phyloP scores from a whole-genome alignment of 2,113 vertebrate genomes.

The Paralichthys olivaceus region DNA sequence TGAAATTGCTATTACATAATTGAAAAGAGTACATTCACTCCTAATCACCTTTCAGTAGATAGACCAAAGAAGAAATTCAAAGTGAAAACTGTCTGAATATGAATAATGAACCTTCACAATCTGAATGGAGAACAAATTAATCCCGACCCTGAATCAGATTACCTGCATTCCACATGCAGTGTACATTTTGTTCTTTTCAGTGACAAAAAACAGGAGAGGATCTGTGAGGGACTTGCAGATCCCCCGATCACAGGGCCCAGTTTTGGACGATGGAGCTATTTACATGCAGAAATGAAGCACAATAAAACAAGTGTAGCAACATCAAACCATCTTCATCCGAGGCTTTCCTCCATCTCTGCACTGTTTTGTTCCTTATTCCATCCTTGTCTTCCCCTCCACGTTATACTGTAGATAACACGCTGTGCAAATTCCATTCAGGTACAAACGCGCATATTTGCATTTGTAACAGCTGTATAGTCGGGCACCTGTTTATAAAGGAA shows the following conservation, averaged over 20 bases:
- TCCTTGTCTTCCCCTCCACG: constrained; percentile 28
- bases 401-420: constrained; percentile 51
- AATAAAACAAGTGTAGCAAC: constrained; percentile 52
- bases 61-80: constrained; percentile 25
- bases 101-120: constrained; percentile 46
- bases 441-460: constrained; percentile 62
- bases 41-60: constrained; percentile 50
- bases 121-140: constrained; percentile 57
- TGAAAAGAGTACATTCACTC: constrained; percentile 52
- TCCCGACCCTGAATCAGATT: constrained; percentile 20
- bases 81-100: constrained; percentile 28
- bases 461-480: constrained; percentile 56
- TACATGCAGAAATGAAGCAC: constrained; percentile 48
- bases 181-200: constrained; percentile 37
- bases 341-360: constrained; percentile 34
- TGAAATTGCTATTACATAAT: constrained; percentile 50
- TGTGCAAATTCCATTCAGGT: constrained; percentile 65
- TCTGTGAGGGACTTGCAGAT: constrained; percentile 5
- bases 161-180: constrained; percentile 22
- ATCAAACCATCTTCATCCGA: constrained; percentile 54
- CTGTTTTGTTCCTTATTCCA: constrained; percentile 25
- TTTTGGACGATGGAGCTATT: constrained; percentile 49
- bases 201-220: constrained; percentile 26
- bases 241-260: constrained; percentile 20
- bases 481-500: constrained; percentile 53